phyloP scores from a whole-genome alignment of 2,888 invertebrate species.

The Pterostichus niger region DNA sequence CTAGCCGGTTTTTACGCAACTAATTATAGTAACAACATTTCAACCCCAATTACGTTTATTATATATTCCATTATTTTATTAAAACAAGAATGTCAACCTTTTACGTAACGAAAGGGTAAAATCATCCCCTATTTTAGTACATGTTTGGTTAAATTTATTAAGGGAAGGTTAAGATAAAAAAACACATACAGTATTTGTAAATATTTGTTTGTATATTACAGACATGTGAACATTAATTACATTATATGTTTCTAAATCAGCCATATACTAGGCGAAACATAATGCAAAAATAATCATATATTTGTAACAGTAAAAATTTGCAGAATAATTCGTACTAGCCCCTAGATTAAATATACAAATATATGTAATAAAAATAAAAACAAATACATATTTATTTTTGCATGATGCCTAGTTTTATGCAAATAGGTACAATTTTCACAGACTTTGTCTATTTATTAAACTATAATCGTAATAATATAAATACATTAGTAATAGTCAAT shows the following conservation, averaged over 20 bases:
- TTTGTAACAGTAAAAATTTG: slow-evolving; percentile 57
- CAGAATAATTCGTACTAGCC: slow-evolving; percentile 21
- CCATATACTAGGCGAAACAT: slow-evolving; percentile 36
- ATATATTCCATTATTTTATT: slow-evolving; percentile 5
- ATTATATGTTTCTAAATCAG: slow-evolving; percentile 57
- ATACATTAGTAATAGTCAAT: slow-evolving; percentile 57
- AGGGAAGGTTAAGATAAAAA: slow-evolving; percentile 5
- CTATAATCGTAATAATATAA: slow-evolving; percentile 59
- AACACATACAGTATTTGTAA: slow-evolving; percentile 49
- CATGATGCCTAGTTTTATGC: slow-evolving; percentile 50
- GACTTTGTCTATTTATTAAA: slow-evolving; percentile 59
- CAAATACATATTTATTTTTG: slow-evolving; percentile 62
- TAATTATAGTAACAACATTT: slow-evolving; percentile 23
- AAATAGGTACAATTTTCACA: slow-evolving; percentile 65
- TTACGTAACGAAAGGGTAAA: slow-evolving; percentile 18
- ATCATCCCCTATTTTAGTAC: slow-evolving; percentile 25
- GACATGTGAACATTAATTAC: slow-evolving; percentile 62
- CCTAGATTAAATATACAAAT: slow-evolving; percentile 34
- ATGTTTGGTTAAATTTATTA: not conserved
- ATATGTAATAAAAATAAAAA: slow-evolving; percentile 53
- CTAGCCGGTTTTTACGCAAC: slow-evolving; percentile 4
- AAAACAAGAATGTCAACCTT: not conserved
- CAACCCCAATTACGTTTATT: slow-evolving; percentile 1
- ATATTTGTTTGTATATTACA: slow-evolving; percentile 62
- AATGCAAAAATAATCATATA: slow-evolving; percentile 60